Base-by-base conservation (phyloP, 2,113 vertebrate genomes). In the Formicarius rufipectus region DNA sequence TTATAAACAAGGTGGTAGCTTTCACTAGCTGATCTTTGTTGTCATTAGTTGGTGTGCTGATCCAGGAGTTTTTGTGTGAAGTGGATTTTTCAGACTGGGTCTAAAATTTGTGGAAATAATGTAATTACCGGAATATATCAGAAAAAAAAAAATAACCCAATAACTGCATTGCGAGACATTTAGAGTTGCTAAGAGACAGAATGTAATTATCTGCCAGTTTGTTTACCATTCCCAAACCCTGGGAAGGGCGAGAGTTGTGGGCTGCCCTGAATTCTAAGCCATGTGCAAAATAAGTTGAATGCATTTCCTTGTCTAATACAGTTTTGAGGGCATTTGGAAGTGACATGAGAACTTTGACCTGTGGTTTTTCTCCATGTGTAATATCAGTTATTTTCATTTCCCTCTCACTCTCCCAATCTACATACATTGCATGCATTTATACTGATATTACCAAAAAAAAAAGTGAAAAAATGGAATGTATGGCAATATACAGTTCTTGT, bases 151-250 rank as follows among this genome's bases (percentile, higher is more conserved):
- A 81, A 60, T 47, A 55, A 30, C 11, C 81, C 25, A 56, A 3
- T 75, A 93, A 83, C 91, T 96, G 92, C 67, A 74, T 56, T 85
- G 87, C 78, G 59, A 94, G 63, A 71, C 23, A 67, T 93, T 91
- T 87, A 66, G 71, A 87, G 96, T 96, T 97, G 93, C 96, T 96
- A 96, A 93, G 95, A 96, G 78, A 96, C 84, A 3, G 82, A 79
- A 95, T 85, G 50, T 88, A 93, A 96, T 97, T 96, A 96, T 91
- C 58, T 89, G 87, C 82, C 84, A 82, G 71, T 95, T 95, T 96
- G 91, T 95, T 96, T 94, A 95, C 95, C 79, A 78, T 94, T 91
- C 77, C 87, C 44, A 68, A 96, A 87, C 95, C 87, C 66, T 91
- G 53, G 62, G 56, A 91, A 88, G 85, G 75, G 72, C 2, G 31